Conservation (phyloP, 1,140 invertebrate species). For the Rhyacophila brunnea region DNA sequence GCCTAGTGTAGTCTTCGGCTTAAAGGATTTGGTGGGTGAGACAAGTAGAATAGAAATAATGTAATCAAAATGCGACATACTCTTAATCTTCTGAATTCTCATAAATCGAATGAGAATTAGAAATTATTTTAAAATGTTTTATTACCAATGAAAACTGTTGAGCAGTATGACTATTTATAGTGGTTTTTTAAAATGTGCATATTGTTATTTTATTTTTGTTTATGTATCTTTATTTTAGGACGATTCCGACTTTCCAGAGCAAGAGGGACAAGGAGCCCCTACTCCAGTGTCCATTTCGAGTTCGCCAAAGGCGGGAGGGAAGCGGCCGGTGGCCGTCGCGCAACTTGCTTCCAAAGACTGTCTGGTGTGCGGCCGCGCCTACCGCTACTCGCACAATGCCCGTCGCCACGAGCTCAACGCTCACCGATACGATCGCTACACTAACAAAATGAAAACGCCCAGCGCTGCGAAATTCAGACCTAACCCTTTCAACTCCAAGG, state of each 20-base stretch:
- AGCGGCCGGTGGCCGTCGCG: conserved; percentile 45
- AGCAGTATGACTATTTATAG: too few relatives aligned
- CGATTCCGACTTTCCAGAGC: conserved; percentile 6
- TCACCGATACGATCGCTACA: conserved; percentile 52
- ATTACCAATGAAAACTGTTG: too few relatives aligned
- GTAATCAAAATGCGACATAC: too few relatives aligned
- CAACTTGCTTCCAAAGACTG: conserved; percentile 53
- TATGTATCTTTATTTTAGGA: conserved; percentile 10
- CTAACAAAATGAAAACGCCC: conserved; percentile 45
- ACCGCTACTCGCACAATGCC: conserved; percentile 53
- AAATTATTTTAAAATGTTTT: too few relatives aligned
- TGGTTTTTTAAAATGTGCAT: not conserved
- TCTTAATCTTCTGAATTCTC: too few relatives aligned
- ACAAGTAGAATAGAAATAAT: too few relatives aligned
- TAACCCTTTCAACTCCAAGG: conserved; percentile 52
- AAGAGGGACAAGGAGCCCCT: conserved; percentile 9
- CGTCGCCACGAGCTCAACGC: conserved; percentile 50
- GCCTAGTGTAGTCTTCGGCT: too few relatives aligned
- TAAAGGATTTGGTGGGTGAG: too few relatives aligned
- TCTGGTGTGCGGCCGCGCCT: conserved; percentile 49
- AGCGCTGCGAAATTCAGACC: conserved; percentile 47
- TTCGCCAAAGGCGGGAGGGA: not conserved
- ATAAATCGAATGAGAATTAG: too few relatives aligned
- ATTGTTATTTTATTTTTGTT: not conserved
- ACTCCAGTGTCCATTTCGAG: not conserved